Conservation (phyloP, 2,888 invertebrate species). For the Anoncus sp. region DNA sequence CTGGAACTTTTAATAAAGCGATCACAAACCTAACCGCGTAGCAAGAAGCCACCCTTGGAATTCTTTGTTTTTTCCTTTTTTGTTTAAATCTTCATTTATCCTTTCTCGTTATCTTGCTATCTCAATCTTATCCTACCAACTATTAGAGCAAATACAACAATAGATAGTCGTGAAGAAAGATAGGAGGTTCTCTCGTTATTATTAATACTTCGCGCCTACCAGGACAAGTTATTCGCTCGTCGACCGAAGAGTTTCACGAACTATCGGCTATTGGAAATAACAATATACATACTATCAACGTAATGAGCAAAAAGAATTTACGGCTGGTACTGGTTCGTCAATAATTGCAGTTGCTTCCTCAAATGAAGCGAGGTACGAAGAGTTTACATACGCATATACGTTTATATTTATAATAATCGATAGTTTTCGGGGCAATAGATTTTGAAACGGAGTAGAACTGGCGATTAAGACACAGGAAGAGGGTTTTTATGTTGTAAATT, state of each 20-base stretch:
- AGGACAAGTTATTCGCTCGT: conserved; percentile 27
- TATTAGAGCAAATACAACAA: conserved; percentile 8
- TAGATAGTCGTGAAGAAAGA: background rate
- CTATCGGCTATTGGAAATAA: conserved; percentile 56
- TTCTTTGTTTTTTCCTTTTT: conserved; percentile 24
- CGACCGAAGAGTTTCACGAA: conserved; percentile 37
- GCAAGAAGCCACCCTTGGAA: conserved; percentile 55
- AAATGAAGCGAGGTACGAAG: background rate
- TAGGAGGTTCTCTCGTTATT: conserved; percentile 23
- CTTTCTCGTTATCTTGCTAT: conserved; percentile 21
- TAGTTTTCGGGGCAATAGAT: no score
- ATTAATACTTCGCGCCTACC: conserved; percentile 23
- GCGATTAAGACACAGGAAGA: no score
- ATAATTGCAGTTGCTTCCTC: conserved; percentile 56
- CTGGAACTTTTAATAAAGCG: conserved; percentile 80
- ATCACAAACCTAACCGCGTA: conserved; percentile 73
- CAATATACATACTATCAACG: no score
- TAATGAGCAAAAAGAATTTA: no score
- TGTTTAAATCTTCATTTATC: conserved; percentile 11
- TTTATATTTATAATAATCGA: background rate
- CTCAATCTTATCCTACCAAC: conserved; percentile 4
- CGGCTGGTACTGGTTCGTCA: conserved; percentile 52
- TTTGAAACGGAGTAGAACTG: no score
- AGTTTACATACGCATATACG: background rate
- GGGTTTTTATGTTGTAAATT: background rate